Percentiles rank a stretch among this genome's conserved stretches.
Evolutionary conservation across 1,140 invertebrate genomes (phyloP).

Genomic region (Euwallacea similis): DNA sequence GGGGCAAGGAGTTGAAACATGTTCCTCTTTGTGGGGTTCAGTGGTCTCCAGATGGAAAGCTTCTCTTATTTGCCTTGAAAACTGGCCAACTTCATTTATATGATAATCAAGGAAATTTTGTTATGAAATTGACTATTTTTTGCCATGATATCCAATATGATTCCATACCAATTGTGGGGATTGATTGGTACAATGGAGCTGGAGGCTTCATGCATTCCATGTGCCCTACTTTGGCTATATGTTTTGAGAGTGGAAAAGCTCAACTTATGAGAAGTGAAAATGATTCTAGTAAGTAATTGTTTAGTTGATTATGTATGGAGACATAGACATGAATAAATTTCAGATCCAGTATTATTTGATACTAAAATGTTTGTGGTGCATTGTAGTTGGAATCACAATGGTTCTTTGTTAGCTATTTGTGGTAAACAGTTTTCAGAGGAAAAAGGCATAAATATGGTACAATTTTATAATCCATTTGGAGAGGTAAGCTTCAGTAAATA

Average conservation of each 20-base stretch:
- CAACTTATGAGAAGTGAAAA: slow-evolving; percentile 87
- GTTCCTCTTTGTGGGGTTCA: slow-evolving; percentile 75
- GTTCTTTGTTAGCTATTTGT: slow-evolving; percentile 83
- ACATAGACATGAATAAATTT: slow-evolving; percentile 4
- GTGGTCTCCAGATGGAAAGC: slow-evolving; percentile 94
- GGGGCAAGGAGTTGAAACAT: slow-evolving; percentile 92
- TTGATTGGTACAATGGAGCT: slow-evolving; percentile 86
- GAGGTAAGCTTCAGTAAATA: slow-evolving; percentile 59
- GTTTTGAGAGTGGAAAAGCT: slow-evolving; percentile 83
- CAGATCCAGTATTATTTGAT: slow-evolving; percentile 65
- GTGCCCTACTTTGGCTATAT: slow-evolving; percentile 81
- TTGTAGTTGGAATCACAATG: slow-evolving; percentile 91
- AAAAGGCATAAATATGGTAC: slow-evolving; percentile 82
- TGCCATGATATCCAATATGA: slow-evolving; percentile 57
- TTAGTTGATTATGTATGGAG: neutral
- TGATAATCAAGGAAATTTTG: slow-evolving; percentile 85
- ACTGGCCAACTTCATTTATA: slow-evolving; percentile 94
- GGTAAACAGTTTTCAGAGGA: slow-evolving; percentile 68
- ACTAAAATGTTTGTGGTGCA: slow-evolving; percentile 80
- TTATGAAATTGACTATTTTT: slow-evolving; percentile 67
- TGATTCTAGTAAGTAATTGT: slow-evolving; percentile 67
- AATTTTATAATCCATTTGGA: slow-evolving; percentile 89
- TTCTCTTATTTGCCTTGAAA: slow-evolving; percentile 86
- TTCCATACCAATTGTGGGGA: slow-evolving; percentile 63
- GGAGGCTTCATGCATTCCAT: slow-evolving; percentile 69